Base-by-base conservation (phyloP, 2,888 invertebrate genomes). In the Smittia sp. region DNA sequence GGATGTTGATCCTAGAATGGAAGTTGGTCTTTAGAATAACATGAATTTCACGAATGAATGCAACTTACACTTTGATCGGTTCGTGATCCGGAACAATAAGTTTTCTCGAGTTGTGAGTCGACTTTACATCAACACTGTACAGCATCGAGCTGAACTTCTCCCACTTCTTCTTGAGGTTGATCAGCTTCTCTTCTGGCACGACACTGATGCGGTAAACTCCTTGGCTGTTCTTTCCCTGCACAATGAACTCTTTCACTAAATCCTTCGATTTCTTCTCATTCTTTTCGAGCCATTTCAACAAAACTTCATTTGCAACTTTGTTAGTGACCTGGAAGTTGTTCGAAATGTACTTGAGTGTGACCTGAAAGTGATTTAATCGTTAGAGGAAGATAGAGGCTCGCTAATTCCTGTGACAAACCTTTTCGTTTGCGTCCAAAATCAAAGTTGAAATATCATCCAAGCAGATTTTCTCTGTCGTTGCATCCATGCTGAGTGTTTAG, bases 391-490 rank as follows among this genome's bases (percentile, higher is more conserved):
- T 46, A 20, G 58, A 22, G 22, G 22, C 22, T 58, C 4, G 11
- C 2, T 18, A 6, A 3, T 6, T 46, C n/a, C n/a, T 13, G 52
- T 52, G n/a, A n/a, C n/a, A n/a, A 32, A 72, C 72, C 24, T 72
- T 72, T 39, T 72, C 54, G 18, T n/a, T 13, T 1, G 58, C n/a
- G 39, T 72, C 72, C 22, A 72, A 39, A 11, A 72, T 32, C 24
- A 39, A 27, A 9, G 72, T n/a, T n/a, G 72, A 72, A n/a, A 72
- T 58, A n/a, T 72, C 72, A 6, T 72, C 72, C 22, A 72, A 39
- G 13, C 72, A 72, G 4, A 9, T 15, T 15, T 72, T 72, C 32
- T 72, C 72, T 0, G 62, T 72, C 4, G 20, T 1, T 1, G 32
- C 1, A 1, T 72, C 62, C 72, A 72, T 72, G 24, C 15, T 63